A percentile compares a stretch with the other conserved stretches of the same genome.
Conservation (phyloP, 2,888 invertebrate genomes). For the Athalia circularis region DNA sequence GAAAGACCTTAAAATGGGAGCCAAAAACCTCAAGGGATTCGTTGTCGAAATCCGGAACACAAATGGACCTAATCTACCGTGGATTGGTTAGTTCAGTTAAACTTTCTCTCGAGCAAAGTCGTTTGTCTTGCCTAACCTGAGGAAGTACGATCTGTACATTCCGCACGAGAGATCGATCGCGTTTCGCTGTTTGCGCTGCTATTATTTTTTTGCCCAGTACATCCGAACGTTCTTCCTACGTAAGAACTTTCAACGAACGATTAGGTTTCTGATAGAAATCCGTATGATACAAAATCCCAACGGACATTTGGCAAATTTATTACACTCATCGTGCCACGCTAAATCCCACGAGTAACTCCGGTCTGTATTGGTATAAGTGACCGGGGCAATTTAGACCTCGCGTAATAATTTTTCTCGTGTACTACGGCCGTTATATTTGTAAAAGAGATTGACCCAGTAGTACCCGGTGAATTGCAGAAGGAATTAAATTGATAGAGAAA, state of each 20-base stretch:
- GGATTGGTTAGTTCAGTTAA: background rate
- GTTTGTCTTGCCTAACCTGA: background rate
- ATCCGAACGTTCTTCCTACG: too few species aligned
- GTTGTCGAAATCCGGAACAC: constrained; percentile 5
- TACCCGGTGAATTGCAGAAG: background rate
- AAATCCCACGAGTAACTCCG: too few species aligned
- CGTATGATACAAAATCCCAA: too few species aligned
- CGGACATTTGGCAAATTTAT: too few species aligned
- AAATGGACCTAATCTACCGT: constrained; percentile 11
- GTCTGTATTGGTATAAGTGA: too few species aligned
- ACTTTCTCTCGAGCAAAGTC: background rate
- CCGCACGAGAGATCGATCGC: too few species aligned
- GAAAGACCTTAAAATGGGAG: background rate
- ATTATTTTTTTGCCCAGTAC: too few species aligned
- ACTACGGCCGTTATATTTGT: constrained; percentile 6
- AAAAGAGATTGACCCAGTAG: background rate
- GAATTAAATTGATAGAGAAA: background rate
- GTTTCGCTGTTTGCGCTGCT: too few species aligned
- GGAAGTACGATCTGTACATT: background rate
- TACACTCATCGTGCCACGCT: too few species aligned
- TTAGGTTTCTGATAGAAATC: too few species aligned
- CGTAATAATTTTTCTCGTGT: background rate
- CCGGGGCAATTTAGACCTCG: too few species aligned
- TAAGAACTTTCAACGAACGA: too few species aligned
- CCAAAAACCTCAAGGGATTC: constrained; percentile 1